A percentile compares a stretch with the other conserved stretches of the same genome.
phyloP scores from a whole-genome alignment of 2,113 vertebrate species.

The Melanostigma gelatinosum region DNA sequence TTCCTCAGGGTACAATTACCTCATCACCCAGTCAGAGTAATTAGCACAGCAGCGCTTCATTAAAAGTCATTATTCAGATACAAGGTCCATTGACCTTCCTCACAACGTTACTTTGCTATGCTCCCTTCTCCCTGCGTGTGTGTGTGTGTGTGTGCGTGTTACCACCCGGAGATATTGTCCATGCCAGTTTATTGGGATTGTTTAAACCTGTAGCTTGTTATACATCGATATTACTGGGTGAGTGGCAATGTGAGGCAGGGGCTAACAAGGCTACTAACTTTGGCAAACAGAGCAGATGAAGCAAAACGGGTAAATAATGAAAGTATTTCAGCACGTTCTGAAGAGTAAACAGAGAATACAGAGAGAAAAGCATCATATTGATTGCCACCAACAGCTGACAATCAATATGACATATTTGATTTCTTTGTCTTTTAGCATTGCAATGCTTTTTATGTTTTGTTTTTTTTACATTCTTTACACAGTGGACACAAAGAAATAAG shows the following conservation, averaged over 20 bases:
- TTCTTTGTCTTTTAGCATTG: not conserved
- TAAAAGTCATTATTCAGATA: conserved; percentile 62
- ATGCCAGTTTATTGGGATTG: not conserved
- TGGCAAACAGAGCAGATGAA: not conserved
- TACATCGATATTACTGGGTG: not conserved
- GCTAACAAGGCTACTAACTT: not conserved
- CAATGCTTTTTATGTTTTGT: no score
- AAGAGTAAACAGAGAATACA: not conserved
- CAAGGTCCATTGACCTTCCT: conserved; percentile 53
- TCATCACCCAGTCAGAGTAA: conserved; percentile 49
- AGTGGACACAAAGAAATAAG: not conserved
- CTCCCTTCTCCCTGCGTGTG: not conserved
- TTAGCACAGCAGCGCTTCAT: conserved; percentile 52
- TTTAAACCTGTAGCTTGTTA: conserved; percentile 4
- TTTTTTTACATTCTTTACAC: not conserved
- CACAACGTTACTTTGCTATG: conserved; percentile 3
- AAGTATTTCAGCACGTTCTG: not conserved
- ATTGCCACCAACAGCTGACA: not conserved
- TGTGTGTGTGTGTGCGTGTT: conserved; percentile 2
- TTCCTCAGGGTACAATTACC: conserved; percentile 48
- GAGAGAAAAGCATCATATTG: not conserved
- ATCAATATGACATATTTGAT: not conserved
- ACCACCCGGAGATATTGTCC: not conserved
- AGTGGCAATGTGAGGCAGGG: not conserved
- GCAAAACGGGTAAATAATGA: not conserved